These are phyloP conservation scores for Lycodopsis pacificus DNA, from an alignment of 2,797 vertebrate species.

Conservation along the genomic window DNA sequence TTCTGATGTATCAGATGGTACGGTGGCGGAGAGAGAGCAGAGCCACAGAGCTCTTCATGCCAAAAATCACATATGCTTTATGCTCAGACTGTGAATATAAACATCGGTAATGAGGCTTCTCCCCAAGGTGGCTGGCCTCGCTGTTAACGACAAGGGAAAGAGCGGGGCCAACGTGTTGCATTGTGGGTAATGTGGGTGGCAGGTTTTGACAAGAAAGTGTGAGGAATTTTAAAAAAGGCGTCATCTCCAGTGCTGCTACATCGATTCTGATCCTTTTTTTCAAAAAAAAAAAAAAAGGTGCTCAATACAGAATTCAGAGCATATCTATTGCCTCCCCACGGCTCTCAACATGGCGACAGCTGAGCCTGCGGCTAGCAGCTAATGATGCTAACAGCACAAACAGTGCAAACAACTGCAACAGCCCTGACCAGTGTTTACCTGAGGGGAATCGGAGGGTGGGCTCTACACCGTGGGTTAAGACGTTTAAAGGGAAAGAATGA, in stretches of 20 bases:
- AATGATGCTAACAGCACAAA: too few species aligned
- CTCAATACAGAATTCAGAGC: background rate
- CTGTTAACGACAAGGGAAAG: background rate
- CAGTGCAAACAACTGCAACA: too few species aligned
- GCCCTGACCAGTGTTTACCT: too few species aligned
- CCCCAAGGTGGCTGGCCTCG: slow-evolving; percentile 12
- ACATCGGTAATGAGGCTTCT: slow-evolving; percentile 48
- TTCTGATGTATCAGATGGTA: slow-evolving; percentile 7
- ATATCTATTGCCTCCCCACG: too few species aligned
- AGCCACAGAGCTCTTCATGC: slow-evolving; percentile 18
- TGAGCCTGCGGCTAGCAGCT: too few species aligned
- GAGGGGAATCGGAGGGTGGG: too few species aligned
- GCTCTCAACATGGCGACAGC: too few species aligned
- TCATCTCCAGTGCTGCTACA: background rate
- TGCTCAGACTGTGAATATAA: slow-evolving; percentile 44
- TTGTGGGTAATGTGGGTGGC: background rate
- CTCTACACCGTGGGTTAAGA: too few species aligned
- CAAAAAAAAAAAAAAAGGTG: background rate
- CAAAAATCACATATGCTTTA: slow-evolving; percentile 41
- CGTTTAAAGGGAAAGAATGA: too few species aligned
- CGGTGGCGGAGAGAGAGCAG: slow-evolving; percentile 20
- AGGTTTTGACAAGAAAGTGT: background rate
- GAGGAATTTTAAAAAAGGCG: background rate
- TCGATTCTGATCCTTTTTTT: background rate
- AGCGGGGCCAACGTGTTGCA: background rate